Conservation (phyloP, 2,888 invertebrate species). For the Ceraclea dissimilis region DNA sequence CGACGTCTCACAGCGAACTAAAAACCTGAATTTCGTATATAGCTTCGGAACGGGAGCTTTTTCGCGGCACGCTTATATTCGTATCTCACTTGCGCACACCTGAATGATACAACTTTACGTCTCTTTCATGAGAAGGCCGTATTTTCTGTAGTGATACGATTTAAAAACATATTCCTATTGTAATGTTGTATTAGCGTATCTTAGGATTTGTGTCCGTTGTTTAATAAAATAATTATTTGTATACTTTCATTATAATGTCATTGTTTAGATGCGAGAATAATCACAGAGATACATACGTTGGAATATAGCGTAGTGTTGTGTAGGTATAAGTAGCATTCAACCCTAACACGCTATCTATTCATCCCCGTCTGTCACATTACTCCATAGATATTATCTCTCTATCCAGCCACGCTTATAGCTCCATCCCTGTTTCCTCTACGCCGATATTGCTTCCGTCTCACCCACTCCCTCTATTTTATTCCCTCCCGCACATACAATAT, state of each 20-base stretch:
- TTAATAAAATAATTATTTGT: no score
- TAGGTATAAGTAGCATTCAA: conserved; percentile 1
- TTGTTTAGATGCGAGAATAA: neutral
- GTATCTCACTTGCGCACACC: conserved; percentile 6
- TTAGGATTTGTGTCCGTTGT: no score
- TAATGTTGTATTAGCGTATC: neutral
- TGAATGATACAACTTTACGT: neutral
- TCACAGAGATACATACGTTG: neutral
- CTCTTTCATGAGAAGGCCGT: conserved; percentile 4
- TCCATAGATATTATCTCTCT: conserved; percentile 17
- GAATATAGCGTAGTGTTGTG: neutral
- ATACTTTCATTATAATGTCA: no score
- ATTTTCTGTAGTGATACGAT: neutral
- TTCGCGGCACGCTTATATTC: conserved; percentile 18
- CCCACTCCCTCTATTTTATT: neutral
- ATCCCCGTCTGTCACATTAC: conserved; percentile 14
- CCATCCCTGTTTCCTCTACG: conserved; percentile 5
- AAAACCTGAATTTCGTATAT: conserved; percentile 7
- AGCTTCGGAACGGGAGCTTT: conserved; percentile 23
- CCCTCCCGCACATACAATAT: neutral
- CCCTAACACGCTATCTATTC: conserved; percentile 12
- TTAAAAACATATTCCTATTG: neutral
- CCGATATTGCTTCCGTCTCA: conserved; percentile 5
- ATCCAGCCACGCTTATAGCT: conserved; percentile 13
- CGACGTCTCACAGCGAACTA: conserved; percentile 19